Evolutionary conservation across 2,888 invertebrate species (phyloP).

Genomic region (Drosophila lutescens): DNA sequence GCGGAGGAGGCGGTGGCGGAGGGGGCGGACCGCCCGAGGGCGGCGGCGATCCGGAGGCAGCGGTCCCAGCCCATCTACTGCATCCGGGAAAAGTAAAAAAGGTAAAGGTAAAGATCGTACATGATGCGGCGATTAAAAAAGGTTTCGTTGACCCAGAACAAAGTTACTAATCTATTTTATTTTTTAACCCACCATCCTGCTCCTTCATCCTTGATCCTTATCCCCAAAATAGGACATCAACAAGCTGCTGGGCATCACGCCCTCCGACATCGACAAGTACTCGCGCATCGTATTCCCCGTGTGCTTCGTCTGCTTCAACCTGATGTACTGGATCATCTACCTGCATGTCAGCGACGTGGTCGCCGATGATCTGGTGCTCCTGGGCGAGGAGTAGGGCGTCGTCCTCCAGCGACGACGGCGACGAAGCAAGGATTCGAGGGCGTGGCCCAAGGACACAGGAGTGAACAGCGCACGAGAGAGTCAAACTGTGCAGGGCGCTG

Average conservation of each 20-base stretch:
- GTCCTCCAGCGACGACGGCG: slow-evolving; percentile 12
- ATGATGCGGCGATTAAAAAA: slow-evolving; percentile 29
- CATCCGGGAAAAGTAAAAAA: slow-evolving; percentile 92
- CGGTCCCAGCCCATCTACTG: slow-evolving; percentile 89
- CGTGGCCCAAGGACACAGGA: slow-evolving; percentile 36
- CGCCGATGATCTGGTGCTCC: slow-evolving; percentile 95
- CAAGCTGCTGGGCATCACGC: slow-evolving; percentile 95
- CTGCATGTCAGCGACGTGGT: slow-evolving; percentile 98
- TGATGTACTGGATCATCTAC: slow-evolving; percentile 99
- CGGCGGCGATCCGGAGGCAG: slow-evolving; percentile 84
- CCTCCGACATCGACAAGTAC: slow-evolving; percentile 99
- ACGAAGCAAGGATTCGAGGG: slow-evolving; percentile 18
- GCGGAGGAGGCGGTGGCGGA: slow-evolving; percentile 76
- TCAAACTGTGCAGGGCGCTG: slow-evolving; percentile 81
- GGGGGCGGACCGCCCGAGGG: slow-evolving; percentile 85
- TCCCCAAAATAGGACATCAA: slow-evolving; percentile 89
- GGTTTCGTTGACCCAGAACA: background rate
- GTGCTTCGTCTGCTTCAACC: slow-evolving; percentile 99
- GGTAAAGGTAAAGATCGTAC: slow-evolving; percentile 74
- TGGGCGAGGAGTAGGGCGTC: slow-evolving; percentile 87
- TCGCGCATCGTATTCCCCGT: slow-evolving; percentile 99
- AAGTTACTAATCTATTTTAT: background rate
- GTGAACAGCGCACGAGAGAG: slow-evolving; percentile 76
- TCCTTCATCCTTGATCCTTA: background rate
- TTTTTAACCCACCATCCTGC: background rate